Evolutionary conservation across 2,888 invertebrate species (phyloP).

Genomic region (Temnothorax unifasciatus): DNA sequence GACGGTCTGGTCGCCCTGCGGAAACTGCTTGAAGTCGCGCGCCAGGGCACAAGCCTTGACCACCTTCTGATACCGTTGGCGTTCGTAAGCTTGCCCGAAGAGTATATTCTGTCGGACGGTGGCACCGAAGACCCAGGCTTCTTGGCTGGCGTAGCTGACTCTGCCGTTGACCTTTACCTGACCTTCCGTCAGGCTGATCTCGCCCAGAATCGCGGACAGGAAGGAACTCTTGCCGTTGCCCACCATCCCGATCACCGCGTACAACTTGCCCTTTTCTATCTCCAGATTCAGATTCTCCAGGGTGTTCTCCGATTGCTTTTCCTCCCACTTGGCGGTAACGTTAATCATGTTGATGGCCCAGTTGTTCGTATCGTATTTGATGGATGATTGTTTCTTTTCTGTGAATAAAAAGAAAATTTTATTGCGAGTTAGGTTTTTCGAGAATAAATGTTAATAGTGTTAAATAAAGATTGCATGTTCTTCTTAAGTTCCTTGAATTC

Average conservation of each 20-base stretch:
- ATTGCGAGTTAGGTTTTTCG: neutral
- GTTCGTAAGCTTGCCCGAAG: constrained; percentile 91
- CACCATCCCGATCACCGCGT: constrained; percentile 92
- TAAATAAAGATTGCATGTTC: neutral
- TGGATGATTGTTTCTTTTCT: constrained; percentile 62
- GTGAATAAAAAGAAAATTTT: constrained; percentile 22
- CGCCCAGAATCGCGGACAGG: constrained; percentile 91
- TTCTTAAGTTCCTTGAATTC: neutral
- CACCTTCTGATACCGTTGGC: constrained; percentile 87
- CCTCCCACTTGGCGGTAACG: constrained; percentile 87
- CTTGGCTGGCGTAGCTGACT: constrained; percentile 93
- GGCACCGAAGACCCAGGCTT: constrained; percentile 94
- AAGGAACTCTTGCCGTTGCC: constrained; percentile 92
- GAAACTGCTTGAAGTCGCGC: constrained; percentile 88
- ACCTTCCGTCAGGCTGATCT: constrained; percentile 89
- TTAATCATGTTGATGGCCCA: constrained; percentile 80
- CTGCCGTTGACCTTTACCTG: constrained; percentile 89
- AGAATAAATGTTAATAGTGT: neutral
- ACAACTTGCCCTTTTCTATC: constrained; percentile 88
- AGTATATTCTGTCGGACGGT: constrained; percentile 94
- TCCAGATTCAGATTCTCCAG: constrained; percentile 87
- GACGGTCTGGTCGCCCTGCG: constrained; percentile 90
- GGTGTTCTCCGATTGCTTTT: constrained; percentile 87
- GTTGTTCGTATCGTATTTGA: constrained; percentile 52
- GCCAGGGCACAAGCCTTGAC: constrained; percentile 85